Evolutionary conservation across 2,888 invertebrate species (phyloP), one percentile per base, ranked within the genome.

Genomic region (Eudasyphora cyanicolor): DNA sequence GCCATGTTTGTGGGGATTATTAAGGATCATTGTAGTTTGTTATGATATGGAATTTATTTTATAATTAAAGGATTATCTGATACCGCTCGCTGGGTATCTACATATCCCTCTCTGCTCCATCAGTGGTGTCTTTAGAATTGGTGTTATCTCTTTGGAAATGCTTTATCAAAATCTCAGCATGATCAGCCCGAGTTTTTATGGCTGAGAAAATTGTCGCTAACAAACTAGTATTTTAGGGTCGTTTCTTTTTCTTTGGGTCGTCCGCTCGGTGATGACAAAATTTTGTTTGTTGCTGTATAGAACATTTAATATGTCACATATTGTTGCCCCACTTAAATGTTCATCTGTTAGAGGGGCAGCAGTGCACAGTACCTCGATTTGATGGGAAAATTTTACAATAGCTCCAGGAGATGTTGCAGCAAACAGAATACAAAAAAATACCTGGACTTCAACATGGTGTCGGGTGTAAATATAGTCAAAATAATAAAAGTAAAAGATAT

Each of bases 291-390:
- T 71, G 6, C 14, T 27, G 49, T 79, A 21, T 76, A 51, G 69
- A 79, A 84, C 51, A 73, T 73, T 79, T 84, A 78, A 84, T 84
- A 79, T 78, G 78, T 84, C 51, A 76, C 84, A 84, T 84, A 81
- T 84, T 81, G 76, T 76, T 84, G 83, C 83, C 83, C 83, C 83
- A 83, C 83, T 80, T 83, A 79, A 77, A 80, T 80, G 38, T 67
- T 35, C 49, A 51, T 76, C 49, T 74, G 78, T 42, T 64, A 42
- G 17, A 21, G 21, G 5, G 10, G 54, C 29, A 4, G n/a, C 10
- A n/a, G n/a, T n/a, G n/a, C n/a, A n/a, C n/a, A n/a, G n/a, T n/a
- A n/a, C n/a, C n/a, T n/a, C n/a, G n/a, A n/a, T n/a, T n/a, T n/a
- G n/a, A n/a, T n/a, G n/a, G n/a, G n/a, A n/a, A n/a, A n/a, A n/a